Conservation (phyloP, 2,797 vertebrate genomes). For the Harpagifer antarcticus region DNA sequence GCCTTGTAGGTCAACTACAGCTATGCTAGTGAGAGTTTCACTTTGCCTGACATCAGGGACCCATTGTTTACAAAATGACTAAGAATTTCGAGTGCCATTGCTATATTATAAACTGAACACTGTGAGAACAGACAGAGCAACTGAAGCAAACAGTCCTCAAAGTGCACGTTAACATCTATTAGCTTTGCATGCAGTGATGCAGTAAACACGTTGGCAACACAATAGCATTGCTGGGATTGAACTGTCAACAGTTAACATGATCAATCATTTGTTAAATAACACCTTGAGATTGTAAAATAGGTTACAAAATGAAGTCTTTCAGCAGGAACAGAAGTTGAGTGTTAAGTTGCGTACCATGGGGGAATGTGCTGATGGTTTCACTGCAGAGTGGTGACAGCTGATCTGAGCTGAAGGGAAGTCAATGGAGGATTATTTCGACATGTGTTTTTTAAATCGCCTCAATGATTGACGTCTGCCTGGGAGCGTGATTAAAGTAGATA, state of each 20-base stretch:
- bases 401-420: conserved; percentile 54
- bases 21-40: background rate
- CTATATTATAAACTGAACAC: background rate
- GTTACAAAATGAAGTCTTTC: background rate
- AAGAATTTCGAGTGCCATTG: background rate
- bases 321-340: conserved; percentile 5
- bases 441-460: conserved; percentile 33
- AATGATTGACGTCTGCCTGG: conserved; percentile 47
- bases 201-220: background rate
- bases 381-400: conserved; percentile 37
- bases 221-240: conserved; percentile 18
- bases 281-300: conserved; percentile 19
- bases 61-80: background rate
- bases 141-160: no score
- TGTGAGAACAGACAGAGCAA: background rate
- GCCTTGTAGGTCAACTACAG: no score
- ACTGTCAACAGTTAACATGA: conserved; percentile 36
- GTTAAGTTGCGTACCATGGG: conserved; percentile 24
- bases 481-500: conserved; percentile 24
- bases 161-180: no score
- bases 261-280: conserved; percentile 48
- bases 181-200: background rate
- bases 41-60: background rate
- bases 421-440: conserved; percentile 37
- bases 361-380: conserved; percentile 13